Percentiles rank a stretch among this genome's conserved stretches.
phyloP scores from a whole-genome alignment of 2,888 invertebrate genomes.

The Tipula unca region DNA sequence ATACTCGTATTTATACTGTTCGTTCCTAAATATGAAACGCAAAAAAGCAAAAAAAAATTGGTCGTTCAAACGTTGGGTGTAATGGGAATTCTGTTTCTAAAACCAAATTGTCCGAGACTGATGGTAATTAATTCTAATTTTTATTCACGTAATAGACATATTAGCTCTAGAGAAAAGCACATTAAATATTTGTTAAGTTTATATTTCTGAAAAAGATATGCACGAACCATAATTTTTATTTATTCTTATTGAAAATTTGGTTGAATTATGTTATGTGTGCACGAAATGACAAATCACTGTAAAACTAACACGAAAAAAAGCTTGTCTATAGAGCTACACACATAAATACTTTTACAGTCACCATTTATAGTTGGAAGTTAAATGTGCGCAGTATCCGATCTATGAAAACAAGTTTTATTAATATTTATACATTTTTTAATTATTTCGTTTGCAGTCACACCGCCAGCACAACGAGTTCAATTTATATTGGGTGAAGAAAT shows the following conservation, averaged over 20 bases:
- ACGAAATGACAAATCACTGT: background rate
- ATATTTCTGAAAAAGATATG: background rate
- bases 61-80: too few relatives aligned
- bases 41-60: too few relatives aligned
- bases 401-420: background rate
- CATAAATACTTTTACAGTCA: background rate
- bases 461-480: conserved; percentile 93
- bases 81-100: too few relatives aligned
- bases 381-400: too few relatives aligned
- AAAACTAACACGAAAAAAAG: background rate
- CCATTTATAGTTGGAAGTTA: too few relatives aligned
- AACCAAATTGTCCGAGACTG: too few relatives aligned
- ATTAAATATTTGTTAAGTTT: background rate
- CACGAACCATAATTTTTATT: background rate
- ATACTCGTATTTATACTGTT: too few relatives aligned
- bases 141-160: background rate
- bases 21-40: too few relatives aligned
- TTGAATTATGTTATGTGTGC: background rate
- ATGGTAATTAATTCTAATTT: too few relatives aligned
- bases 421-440: background rate
- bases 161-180: background rate
- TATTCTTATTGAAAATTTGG: background rate
- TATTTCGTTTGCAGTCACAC: conserved; percentile 57
- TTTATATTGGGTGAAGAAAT: conserved; percentile 93
- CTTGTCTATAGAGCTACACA: background rate